Conservation (phyloP, 2,797 vertebrate genomes). For the Sphenopsis melanotis region DNA sequence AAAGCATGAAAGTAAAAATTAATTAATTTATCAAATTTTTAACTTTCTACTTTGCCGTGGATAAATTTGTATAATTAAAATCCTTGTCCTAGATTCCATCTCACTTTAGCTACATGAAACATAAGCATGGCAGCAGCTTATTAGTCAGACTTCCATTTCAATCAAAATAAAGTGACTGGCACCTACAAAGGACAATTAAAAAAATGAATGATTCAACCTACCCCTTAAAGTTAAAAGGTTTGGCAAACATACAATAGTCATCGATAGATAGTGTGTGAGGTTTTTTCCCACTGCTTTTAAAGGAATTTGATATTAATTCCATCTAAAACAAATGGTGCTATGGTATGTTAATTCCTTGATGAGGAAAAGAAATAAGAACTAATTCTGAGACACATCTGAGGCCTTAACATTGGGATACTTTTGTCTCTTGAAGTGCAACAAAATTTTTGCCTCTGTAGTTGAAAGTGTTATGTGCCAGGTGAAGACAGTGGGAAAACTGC, state of each 20-base stretch:
- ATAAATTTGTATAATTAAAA: not conserved
- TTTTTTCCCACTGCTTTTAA: not conserved
- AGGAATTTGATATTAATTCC: not conserved
- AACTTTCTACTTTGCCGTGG: not conserved
- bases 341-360: not conserved
- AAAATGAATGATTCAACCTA: not conserved
- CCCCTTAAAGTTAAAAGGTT: not conserved
- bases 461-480: not conserved
- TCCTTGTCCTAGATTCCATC: not conserved
- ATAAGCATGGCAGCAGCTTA: not conserved
- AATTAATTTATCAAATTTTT: not conserved
- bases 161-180: not conserved
- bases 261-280: rapidly evolving
- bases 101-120: not conserved
- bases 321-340: not conserved
- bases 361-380: not conserved
- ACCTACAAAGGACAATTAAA: not conserved
- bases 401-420: not conserved
- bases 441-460: not conserved
- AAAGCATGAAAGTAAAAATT: not conserved
- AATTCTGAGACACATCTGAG: not conserved
- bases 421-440: not conserved
- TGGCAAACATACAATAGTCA: not conserved
- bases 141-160: not conserved
- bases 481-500: not conserved